Conservation (phyloP, 2,888 invertebrate species). For the Chironomus tentans region DNA sequence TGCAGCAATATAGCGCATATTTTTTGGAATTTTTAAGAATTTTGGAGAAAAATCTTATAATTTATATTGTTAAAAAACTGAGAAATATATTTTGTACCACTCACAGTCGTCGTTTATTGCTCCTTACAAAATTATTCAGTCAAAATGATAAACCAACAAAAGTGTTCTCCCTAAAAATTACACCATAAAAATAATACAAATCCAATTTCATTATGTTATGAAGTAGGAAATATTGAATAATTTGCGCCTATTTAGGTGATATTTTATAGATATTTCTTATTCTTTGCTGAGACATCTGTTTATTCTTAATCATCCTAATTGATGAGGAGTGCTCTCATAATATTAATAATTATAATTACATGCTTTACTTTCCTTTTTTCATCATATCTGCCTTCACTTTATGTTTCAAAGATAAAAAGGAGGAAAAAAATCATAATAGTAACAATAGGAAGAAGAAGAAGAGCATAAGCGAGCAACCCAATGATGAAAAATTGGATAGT, state of each 20-base stretch:
- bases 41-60: no score
- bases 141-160: background rate
- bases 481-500: constrained; percentile 6
- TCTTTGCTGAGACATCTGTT: constrained; percentile 10
- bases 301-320: constrained; percentile 26
- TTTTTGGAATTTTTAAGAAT: background rate
- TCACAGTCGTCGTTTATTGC: no score
- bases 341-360: constrained; percentile 21
- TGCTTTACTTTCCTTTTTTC: background rate
- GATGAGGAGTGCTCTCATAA: constrained; percentile 13
- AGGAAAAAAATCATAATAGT: background rate
- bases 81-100: no score
- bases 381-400: no score
- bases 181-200: background rate
- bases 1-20: background rate
- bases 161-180: no score
- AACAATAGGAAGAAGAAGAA: background rate
- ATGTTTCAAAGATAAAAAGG: no score
- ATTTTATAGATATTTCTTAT: background rate
- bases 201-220: background rate
- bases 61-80: no score
- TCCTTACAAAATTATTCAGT: no score
- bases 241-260: constrained; percentile 14
- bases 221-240: constrained; percentile 9
- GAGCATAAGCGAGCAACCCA: background rate